Conservation (phyloP, 2,797 vertebrate species). For the Trachops cirrhosus region DNA sequence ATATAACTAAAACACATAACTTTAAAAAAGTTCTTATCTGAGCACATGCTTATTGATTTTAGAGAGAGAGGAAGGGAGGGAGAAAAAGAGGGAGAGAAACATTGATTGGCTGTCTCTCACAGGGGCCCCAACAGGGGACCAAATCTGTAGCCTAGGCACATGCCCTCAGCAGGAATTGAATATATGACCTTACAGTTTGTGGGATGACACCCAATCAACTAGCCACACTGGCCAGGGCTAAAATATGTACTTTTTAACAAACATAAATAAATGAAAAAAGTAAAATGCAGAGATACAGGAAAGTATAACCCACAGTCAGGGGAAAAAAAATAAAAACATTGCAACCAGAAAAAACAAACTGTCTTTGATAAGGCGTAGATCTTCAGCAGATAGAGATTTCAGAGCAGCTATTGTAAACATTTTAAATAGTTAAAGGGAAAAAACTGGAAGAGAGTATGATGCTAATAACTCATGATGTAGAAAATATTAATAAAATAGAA, state of each 20-base stretch:
- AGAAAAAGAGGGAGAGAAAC: neutral
- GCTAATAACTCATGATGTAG: neutral
- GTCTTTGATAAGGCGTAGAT: neutral
- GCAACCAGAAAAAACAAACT: neutral
- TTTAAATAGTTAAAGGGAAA: constrained; percentile 26
- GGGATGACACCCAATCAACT: neutral
- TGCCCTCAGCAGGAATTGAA: neutral
- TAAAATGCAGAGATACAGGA: neutral
- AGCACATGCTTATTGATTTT: neutral
- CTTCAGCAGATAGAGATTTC: constrained; percentile 10
- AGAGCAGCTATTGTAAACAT: neutral
- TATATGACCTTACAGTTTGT: neutral
- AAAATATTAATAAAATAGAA: neutral
- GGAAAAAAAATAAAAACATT: neutral
- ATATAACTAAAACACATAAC: neutral
- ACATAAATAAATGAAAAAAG: neutral
- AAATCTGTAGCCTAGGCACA: neutral
- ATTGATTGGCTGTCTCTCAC: neutral
- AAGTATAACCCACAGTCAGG: neutral
- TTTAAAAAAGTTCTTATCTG: neutral
- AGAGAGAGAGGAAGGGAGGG: neutral
- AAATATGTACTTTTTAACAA: neutral
- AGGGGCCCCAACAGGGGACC: neutral
- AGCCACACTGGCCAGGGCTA: neutral
- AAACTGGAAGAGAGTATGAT: neutral